Evolutionary conservation across 2,888 invertebrate species (phyloP).

Genomic region (Ectemnius continuus): DNA sequence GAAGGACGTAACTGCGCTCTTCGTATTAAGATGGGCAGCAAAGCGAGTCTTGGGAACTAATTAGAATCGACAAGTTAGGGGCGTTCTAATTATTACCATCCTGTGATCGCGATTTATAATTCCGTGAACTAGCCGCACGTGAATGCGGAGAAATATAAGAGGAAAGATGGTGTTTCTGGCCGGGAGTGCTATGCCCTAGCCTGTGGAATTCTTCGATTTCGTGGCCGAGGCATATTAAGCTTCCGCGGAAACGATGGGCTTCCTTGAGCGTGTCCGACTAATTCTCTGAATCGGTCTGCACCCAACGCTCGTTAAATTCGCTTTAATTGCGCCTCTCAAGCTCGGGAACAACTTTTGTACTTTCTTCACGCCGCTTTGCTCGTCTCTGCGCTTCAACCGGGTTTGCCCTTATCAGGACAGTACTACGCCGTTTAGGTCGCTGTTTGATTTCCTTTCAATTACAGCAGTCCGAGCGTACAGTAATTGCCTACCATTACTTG

Average conservation of each 20-base stretch:
- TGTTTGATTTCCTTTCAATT: no score
- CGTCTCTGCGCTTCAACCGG: background rate
- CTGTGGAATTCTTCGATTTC: constrained; percentile 57
- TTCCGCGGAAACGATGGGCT: constrained; percentile 60
- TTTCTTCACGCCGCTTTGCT: constrained; percentile 21
- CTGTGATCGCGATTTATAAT: constrained; percentile 39
- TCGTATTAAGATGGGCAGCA: constrained; percentile 49
- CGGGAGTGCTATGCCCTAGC: constrained; percentile 13
- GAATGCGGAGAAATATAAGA: background rate
- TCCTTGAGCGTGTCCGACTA: constrained; percentile 61
- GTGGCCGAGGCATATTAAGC: constrained; percentile 54
- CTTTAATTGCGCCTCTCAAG: constrained; percentile 48
- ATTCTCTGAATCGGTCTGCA: constrained; percentile 52
- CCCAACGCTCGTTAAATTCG: constrained; percentile 52
- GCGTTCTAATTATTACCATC: constrained; percentile 50
- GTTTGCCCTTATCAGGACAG: background rate
- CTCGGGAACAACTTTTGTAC: constrained; percentile 26
- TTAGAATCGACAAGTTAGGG: constrained; percentile 48
- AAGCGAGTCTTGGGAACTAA: constrained; percentile 46
- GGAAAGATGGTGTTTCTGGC: constrained; percentile 8
- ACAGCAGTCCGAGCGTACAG: no score
- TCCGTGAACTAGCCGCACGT: constrained; percentile 31
- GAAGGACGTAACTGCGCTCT: constrained; percentile 5
- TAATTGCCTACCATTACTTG: no score
- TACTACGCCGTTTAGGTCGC: no score